These are phyloP conservation scores for Diphyllodes magnificus DNA, from an alignment of 2,113 vertebrate genomes.

Conservation along the genomic window DNA sequence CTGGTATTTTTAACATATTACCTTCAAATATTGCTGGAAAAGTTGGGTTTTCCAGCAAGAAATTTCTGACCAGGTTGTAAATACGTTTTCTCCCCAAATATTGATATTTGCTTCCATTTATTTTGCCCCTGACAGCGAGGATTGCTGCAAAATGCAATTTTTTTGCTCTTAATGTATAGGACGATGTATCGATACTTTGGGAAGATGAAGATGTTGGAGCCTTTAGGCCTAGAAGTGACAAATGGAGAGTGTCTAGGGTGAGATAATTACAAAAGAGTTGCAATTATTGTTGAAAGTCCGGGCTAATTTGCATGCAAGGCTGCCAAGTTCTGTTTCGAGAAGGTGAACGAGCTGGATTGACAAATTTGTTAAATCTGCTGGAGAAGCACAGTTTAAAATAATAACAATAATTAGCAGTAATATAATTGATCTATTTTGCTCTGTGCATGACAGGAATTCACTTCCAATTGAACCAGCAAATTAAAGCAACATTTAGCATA, in stretches of 20 bases:
- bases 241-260: neutral
- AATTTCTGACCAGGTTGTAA: neutral
- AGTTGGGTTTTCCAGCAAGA: neutral
- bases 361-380: constrained; percentile 59
- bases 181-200: neutral
- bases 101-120: neutral
- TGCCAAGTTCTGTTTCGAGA: neutral
- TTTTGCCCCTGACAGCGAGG: neutral
- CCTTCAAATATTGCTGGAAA: neutral
- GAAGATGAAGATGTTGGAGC: neutral
- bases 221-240: constrained; percentile 10
- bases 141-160: neutral
- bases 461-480: constrained; percentile 47
- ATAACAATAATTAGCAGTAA: constrained; percentile 62
- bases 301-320: constrained; percentile 18
- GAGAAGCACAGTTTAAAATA: constrained; percentile 61
- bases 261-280: constrained; percentile 25
- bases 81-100: neutral
- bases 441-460: constrained; percentile 55
- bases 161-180: neutral
- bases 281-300: constrained; percentile 6
- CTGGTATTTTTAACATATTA: neutral
- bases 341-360: constrained; percentile 48
- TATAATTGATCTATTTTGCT: constrained; percentile 60
- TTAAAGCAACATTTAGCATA: constrained; percentile 47